phyloP scores from a whole-genome alignment of 2,797 vertebrate genomes.

The Enteromius afrohamiltoni region DNA sequence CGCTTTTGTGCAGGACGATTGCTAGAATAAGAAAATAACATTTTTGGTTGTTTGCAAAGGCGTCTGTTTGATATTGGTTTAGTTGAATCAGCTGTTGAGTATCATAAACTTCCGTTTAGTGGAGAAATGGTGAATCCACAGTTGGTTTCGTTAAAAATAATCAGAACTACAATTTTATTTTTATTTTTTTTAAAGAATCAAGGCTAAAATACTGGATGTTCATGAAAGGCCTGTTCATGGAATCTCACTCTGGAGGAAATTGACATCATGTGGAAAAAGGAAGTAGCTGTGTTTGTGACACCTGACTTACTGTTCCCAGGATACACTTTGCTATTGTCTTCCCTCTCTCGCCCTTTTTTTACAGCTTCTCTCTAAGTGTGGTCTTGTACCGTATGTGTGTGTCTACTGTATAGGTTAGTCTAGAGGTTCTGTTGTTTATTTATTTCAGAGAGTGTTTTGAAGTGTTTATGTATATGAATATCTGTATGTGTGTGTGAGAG shows the following conservation, averaged over 20 bases:
- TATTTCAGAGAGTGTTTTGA: not conserved
- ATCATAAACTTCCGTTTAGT: not conserved
- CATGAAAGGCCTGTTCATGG: slow-evolving; percentile 21
- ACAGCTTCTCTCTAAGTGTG: not conserved
- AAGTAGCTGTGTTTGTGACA: slow-evolving; percentile 72
- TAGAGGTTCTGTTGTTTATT: not conserved
- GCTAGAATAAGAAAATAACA: not conserved
- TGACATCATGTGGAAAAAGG: slow-evolving; percentile 80
- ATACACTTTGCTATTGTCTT: slow-evolving; percentile 68
- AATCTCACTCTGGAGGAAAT: slow-evolving; percentile 66
- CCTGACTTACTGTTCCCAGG: slow-evolving; percentile 68
- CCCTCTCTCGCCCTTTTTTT: slow-evolving; percentile 3
- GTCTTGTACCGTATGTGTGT: not conserved
- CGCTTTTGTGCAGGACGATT: too few species aligned
- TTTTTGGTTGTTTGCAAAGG: not conserved
- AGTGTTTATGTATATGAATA: slow-evolving; percentile 29
- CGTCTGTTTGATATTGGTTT: not conserved
- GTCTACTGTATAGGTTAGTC: not conserved
- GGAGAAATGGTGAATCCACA: not conserved
- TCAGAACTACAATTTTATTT: too few species aligned
- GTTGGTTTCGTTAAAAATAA: not conserved
- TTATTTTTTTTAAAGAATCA: not conserved
- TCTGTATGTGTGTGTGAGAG: slow-evolving; percentile 47
- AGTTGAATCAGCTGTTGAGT: not conserved
- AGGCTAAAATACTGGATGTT: not conserved